phyloP scores from a whole-genome alignment of 2,888 invertebrate species.

The Congeria kusceri region DNA sequence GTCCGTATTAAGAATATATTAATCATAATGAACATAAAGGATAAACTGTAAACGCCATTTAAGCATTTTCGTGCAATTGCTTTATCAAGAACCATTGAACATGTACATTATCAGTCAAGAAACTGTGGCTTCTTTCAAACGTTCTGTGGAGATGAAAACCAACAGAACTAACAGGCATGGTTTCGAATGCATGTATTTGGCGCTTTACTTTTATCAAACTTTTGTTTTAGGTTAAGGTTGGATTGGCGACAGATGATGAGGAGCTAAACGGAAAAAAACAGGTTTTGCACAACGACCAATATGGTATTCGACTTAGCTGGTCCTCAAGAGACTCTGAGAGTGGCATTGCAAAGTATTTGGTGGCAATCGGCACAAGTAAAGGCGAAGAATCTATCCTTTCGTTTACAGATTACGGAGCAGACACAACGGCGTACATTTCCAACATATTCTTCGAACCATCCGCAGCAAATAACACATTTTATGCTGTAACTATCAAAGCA shows the following conservation, averaged over 20 bases:
- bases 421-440: constrained; percentile 44
- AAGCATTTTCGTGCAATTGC: too few species aligned
- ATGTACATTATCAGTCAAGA: too few species aligned
- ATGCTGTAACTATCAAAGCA: constrained; percentile 60
- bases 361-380: constrained; percentile 48
- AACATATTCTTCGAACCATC: constrained; percentile 48
- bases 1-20: too few species aligned
- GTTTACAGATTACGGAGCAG: constrained; percentile 41
- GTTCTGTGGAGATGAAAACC: too few species aligned
- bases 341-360: constrained; percentile 54
- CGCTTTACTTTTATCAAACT: neutral
- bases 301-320: constrained; percentile 66
- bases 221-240: constrained; percentile 35
- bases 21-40: too few species aligned
- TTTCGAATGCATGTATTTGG: neutral
- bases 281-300: constrained; percentile 67
- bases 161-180: too few species aligned
- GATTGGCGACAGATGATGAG: constrained; percentile 58
- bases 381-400: constrained; percentile 22
- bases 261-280: constrained; percentile 66
- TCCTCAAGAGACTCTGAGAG: constrained; percentile 67
- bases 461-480: constrained; percentile 17
- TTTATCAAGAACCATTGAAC: too few species aligned
- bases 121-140: too few species aligned
- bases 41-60: too few species aligned